Percentiles rank a stretch among this genome's conserved stretches.
Conservation (phyloP, 2,888 invertebrate species). For the Rhodophaea formosa region DNA sequence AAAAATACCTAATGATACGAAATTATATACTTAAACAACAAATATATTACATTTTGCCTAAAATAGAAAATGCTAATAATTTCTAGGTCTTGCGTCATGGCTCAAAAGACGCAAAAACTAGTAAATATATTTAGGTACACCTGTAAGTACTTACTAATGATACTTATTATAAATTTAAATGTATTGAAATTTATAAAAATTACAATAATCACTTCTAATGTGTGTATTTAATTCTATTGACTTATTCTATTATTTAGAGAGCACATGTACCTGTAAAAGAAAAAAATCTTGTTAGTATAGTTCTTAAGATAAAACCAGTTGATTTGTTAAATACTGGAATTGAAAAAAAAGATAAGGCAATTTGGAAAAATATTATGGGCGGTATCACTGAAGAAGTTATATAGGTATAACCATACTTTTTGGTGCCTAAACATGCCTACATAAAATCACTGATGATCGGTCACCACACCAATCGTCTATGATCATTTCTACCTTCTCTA, state of each 20-base stretch:
- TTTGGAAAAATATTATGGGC: too few species aligned
- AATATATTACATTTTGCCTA: slow-evolving; percentile 5
- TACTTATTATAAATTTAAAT: slow-evolving; percentile 5
- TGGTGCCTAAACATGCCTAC: too few species aligned
- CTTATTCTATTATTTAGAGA: slow-evolving; percentile 6
- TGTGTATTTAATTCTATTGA: background rate
- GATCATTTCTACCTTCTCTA: too few species aligned
- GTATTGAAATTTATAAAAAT: slow-evolving; percentile 3
- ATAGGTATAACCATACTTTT: too few species aligned
- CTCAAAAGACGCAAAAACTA: slow-evolving; percentile 71
- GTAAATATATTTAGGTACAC: slow-evolving; percentile 20
- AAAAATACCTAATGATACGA: slow-evolving; percentile 17
- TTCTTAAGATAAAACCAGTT: too few species aligned
- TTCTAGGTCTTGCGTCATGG: slow-evolving; percentile 64
- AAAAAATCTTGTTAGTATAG: background rate
- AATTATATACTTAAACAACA: slow-evolving; percentile 2
- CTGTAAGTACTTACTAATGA: slow-evolving; percentile 7
- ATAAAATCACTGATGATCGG: too few species aligned
- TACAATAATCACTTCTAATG: background rate
- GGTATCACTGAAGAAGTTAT: too few species aligned
- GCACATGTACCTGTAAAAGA: slow-evolving; percentile 9
- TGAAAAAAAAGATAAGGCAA: too few species aligned
- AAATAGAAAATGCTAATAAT: slow-evolving; percentile 25
- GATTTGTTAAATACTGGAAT: too few species aligned
- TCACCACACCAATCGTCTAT: too few species aligned